Evolutionary conservation across 2,113 vertebrate species (phyloP).

Genomic region (Rallus limicola): DNA sequence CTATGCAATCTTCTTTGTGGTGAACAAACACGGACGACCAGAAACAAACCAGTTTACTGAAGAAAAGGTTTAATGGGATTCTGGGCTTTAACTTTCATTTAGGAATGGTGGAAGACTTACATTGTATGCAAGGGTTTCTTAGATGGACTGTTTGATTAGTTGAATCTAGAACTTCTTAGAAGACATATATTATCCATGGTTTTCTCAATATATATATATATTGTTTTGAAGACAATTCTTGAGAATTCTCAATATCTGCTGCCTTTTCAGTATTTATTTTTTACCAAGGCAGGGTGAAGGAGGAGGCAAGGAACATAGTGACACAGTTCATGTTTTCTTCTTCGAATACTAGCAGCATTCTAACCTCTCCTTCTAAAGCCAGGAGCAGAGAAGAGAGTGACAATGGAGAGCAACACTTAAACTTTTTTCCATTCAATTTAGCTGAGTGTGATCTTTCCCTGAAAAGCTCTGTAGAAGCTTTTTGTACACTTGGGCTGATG

Average conservation of each 20-base stretch:
- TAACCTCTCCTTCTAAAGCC: background rate
- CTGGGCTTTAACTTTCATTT: background rate
- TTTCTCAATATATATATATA: background rate
- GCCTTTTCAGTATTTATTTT: background rate
- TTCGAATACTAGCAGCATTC: background rate
- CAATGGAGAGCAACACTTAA: background rate
- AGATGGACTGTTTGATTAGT: background rate
- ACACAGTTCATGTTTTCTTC: background rate
- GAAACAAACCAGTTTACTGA: background rate
- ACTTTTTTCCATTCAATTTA: background rate
- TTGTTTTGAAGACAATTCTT: background rate
- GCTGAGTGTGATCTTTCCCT: background rate
- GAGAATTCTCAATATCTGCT: background rate
- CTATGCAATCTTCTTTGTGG: slow-evolving; percentile 27
- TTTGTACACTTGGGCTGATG: background rate
- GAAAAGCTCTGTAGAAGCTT: background rate
- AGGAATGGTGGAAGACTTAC: background rate
- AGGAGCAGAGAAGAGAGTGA: background rate
- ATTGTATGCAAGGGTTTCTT: background rate
- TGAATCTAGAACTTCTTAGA: background rate
- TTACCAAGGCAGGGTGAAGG: background rate
- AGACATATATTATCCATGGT: background rate
- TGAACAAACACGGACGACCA: background rate
- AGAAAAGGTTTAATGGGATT: background rate
- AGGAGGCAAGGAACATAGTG: background rate